Conservation (phyloP, 2,113 vertebrate species). For the Monarcha castaneiventris region DNA sequence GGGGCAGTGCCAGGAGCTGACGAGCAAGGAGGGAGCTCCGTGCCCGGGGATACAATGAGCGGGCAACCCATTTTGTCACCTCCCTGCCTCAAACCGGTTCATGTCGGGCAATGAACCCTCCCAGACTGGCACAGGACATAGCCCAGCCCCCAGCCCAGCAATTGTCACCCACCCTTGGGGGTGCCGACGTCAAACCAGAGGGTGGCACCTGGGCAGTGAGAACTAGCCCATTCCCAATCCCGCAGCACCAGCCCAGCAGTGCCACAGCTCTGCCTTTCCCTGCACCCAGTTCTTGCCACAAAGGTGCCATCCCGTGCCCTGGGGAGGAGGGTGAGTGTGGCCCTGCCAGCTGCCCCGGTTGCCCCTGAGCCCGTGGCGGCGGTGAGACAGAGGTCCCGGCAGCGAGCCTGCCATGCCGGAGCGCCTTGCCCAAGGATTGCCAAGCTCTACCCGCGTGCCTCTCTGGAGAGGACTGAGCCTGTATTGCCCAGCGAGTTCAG, state of each 20-base stretch:
- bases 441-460: background rate
- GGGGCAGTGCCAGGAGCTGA: conserved; percentile 40
- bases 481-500: background rate
- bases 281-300: background rate
- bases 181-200: conserved; percentile 5
- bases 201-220: background rate
- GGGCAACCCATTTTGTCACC: background rate
- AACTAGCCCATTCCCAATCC: background rate
- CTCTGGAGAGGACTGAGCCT: background rate
- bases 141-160: background rate
- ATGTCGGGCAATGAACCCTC: background rate
- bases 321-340: background rate
- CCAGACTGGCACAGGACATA: background rate
- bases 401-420: background rate
- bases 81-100: background rate
- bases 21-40: background rate
- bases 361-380: fast-evolving
- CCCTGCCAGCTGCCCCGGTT: background rate
- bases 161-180: background rate
- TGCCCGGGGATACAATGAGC: conserved; percentile 23
- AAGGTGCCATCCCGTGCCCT: background rate
- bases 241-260: background rate
- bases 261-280: background rate
- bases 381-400: background rate
- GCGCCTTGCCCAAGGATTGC: fast-evolving